phyloP scores from a whole-genome alignment of 2,113 vertebrate genomes.

The Anolis sagrei region DNA sequence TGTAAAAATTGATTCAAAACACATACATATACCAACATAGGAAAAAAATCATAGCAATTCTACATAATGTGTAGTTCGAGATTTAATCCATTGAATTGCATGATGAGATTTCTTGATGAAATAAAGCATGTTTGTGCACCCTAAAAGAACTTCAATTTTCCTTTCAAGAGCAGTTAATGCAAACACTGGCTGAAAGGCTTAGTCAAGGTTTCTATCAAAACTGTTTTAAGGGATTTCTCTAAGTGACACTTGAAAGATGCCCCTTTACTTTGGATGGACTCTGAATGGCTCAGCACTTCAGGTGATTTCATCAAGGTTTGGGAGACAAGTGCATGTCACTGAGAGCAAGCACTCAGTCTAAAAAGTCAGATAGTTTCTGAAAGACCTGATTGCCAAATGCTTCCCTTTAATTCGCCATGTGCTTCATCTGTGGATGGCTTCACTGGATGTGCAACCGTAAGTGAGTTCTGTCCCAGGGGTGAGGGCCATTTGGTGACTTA shows the following conservation, averaged over 20 bases:
- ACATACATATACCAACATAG: not conserved
- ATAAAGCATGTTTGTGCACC: not conserved
- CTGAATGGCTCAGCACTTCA: slow-evolving; percentile 68
- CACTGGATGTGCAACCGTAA: slow-evolving; percentile 82
- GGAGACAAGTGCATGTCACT: slow-evolving; percentile 79
- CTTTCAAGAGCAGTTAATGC: slow-evolving; percentile 27
- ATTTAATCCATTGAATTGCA: slow-evolving; percentile 36
- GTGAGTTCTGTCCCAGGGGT: slow-evolving; percentile 86
- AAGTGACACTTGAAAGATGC: slow-evolving; percentile 40
- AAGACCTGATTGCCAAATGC: slow-evolving; percentile 86
- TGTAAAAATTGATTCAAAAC: too few relatives aligned
- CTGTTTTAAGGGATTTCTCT: slow-evolving; percentile 10
- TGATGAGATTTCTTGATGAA: slow-evolving; percentile 33
- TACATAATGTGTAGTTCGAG: not conserved
- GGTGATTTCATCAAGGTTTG: slow-evolving; percentile 49
- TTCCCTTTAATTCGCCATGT: slow-evolving; percentile 76
- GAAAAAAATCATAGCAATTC: not conserved
- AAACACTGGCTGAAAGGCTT: slow-evolving; percentile 12
- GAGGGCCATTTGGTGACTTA: slow-evolving; percentile 84
- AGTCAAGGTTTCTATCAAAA: not conserved
- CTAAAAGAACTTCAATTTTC: slow-evolving; percentile 20
- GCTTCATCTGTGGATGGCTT: slow-evolving; percentile 83
- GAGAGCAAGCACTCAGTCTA: slow-evolving; percentile 81
- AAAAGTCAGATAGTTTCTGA: slow-evolving; percentile 89
- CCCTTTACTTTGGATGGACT: slow-evolving; percentile 57